Conservation (phyloP, 2,797 vertebrate species). For the Anguilla anguilla region DNA sequence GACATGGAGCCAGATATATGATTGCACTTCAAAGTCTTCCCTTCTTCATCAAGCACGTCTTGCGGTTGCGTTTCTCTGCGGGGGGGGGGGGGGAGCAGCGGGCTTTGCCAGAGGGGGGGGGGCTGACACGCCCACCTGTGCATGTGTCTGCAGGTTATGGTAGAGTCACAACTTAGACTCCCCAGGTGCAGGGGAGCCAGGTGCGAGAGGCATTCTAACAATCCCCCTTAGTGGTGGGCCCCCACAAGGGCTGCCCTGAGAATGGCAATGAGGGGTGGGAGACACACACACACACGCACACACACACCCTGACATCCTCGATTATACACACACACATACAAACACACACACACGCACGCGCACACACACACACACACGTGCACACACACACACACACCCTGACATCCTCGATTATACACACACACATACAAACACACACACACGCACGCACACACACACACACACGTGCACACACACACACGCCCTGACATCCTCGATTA, state of each 20-base stretch:
- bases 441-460: too few relatives aligned
- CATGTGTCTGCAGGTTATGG: conserved; percentile 22
- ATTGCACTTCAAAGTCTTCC: background rate
- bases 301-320: background rate
- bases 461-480: too few relatives aligned
- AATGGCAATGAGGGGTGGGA: background rate
- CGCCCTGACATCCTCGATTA: too few relatives aligned
- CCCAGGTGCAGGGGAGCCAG: conserved; percentile 41
- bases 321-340: background rate
- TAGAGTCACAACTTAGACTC: background rate
- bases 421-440: too few relatives aligned
- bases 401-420: too few relatives aligned
- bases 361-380: background rate
- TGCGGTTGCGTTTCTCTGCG: conserved; percentile 13
- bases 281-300: background rate
- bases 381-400: too few relatives aligned
- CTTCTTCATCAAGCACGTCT: conserved; percentile 13
- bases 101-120: background rate
- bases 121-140: background rate
- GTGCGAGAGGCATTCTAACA: background rate
- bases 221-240: background rate
- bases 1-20: background rate
- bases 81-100: background rate
- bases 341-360: background rate
- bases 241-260: background rate